phyloP scores from a whole-genome alignment of 2,797 vertebrate species.

The Takifugu rubripes region DNA sequence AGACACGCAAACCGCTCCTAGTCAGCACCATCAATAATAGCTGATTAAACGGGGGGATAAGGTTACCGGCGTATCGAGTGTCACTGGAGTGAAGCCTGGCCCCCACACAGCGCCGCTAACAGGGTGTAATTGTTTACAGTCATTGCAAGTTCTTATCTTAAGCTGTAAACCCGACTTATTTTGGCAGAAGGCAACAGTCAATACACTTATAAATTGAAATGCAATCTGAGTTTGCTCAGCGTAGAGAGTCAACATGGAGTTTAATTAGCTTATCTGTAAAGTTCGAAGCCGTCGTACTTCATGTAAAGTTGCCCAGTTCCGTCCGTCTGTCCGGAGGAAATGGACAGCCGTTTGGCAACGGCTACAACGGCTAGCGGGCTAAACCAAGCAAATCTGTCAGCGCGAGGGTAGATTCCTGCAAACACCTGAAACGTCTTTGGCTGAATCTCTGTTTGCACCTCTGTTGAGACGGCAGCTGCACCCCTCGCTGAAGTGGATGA shows the following conservation, averaged over 20 bases:
- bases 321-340: neutral
- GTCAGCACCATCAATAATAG: constrained; percentile 68
- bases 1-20: constrained; percentile 54
- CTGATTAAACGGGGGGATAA: constrained; percentile 66
- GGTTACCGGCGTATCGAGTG: constrained; percentile 59
- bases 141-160: constrained; percentile 44
- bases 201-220: constrained; percentile 49
- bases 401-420: too few species aligned
- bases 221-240: constrained; percentile 25
- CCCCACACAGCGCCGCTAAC: neutral
- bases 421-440: too few species aligned
- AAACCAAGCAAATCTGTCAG: too few species aligned
- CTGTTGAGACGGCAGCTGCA: constrained; percentile 10
- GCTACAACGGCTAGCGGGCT: too few species aligned
- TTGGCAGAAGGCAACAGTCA: constrained; percentile 38
- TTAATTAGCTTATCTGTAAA: constrained; percentile 16
- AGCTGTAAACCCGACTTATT: constrained; percentile 11
- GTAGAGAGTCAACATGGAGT: constrained; percentile 23
- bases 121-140: constrained; percentile 24
- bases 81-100: too few species aligned
- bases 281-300: constrained; percentile 10
- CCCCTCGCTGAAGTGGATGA: constrained; percentile 33
- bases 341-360: too few species aligned
- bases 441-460: neutral
- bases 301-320: too few species aligned